A percentile compares a stretch with the other conserved stretches of the same genome.
These are phyloP conservation scores for Telmatochromis brichardi DNA, from an alignment of 2,113 vertebrate species.

Conservation along the genomic window DNA sequence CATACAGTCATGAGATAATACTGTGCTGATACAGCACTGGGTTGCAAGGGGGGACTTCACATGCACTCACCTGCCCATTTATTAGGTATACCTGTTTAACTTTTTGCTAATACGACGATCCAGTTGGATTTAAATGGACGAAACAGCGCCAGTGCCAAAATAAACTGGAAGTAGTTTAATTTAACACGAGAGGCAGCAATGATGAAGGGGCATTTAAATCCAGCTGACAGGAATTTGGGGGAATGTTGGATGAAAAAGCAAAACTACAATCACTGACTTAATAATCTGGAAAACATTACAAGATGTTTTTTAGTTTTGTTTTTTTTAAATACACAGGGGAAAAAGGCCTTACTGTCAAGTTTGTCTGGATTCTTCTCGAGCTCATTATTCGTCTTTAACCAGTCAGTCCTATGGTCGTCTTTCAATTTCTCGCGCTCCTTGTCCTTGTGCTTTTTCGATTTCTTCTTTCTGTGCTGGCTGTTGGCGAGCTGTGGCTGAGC, in stretches of 20 bases:
- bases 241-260: background rate
- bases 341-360: constrained; percentile 62
- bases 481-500: constrained; percentile 31
- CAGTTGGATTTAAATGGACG: background rate
- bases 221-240: background rate
- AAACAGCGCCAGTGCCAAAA: background rate
- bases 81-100: background rate
- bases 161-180: background rate
- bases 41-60: background rate
- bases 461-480: constrained; percentile 68
- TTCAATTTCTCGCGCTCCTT: constrained; percentile 65
- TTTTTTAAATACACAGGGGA: background rate
- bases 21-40: constrained; percentile 1
- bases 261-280: background rate
- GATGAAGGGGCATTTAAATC: background rate
- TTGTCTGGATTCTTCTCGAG: constrained; percentile 59
- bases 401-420: constrained; percentile 30
- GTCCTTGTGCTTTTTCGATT: constrained; percentile 74
- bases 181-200: background rate
- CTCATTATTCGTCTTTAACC: constrained; percentile 55
- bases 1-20: constrained; percentile 28
- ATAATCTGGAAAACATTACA: background rate
- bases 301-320: background rate
- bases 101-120: background rate
- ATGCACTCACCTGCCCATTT: background rate